Conservation (phyloP, 1,140 invertebrate species). For the Caenorhabditis latens region DNA sequence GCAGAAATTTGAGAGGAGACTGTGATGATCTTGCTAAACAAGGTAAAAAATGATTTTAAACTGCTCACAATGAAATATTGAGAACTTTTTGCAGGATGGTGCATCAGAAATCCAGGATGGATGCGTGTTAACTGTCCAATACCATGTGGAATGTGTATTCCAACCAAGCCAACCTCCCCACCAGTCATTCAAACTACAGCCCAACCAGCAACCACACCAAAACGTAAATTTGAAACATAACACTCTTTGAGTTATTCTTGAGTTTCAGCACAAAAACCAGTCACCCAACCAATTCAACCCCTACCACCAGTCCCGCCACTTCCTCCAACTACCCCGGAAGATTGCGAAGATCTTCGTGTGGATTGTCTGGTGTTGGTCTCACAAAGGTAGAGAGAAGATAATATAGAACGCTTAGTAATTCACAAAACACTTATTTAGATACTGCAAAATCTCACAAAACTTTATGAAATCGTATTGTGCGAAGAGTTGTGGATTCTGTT, state of each 20-base stretch:
- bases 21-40: constrained; percentile 72
- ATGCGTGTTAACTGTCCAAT: constrained; percentile 75
- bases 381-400: constrained; percentile 63
- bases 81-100: constrained; percentile 72
- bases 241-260: constrained; percentile 1
- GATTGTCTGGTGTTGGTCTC: constrained; percentile 77
- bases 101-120: constrained; percentile 74
- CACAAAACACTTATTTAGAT: constrained; percentile 59
- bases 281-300: constrained; percentile 49
- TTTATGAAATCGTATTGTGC: constrained; percentile 76
- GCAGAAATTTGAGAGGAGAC: constrained; percentile 72
- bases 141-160: constrained; percentile 71
- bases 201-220: background rate
- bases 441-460: constrained; percentile 72
- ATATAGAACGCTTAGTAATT: background rate
- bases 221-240: background rate
- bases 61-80: too few species aligned
- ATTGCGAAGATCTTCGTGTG: constrained; percentile 78
- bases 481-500: constrained; percentile 76
- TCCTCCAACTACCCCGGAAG: constrained; percentile 52
- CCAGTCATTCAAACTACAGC: constrained; percentile 1
- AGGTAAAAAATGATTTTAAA: constrained; percentile 63
- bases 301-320: constrained; percentile 18
- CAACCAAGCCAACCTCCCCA: constrained; percentile 52
- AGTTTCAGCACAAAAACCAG: constrained; percentile 49